Percentiles rank a stretch among this genome's conserved stretches.
Conservation (phyloP, 2,797 vertebrate species). For the Sebastes kiyomatsui region DNA sequence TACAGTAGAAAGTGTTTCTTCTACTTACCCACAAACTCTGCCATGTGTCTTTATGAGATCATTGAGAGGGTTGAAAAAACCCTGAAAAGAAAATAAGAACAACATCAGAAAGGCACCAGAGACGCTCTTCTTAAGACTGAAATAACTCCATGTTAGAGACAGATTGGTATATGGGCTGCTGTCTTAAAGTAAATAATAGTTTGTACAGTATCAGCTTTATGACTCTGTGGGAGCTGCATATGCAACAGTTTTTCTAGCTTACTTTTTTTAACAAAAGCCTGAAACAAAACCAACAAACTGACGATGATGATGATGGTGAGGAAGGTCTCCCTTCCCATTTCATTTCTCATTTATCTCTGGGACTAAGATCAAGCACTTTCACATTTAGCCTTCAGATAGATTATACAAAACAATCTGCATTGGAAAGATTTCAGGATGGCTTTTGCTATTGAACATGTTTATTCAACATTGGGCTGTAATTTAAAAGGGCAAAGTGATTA, state of each 20-base stretch:
- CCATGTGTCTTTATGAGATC: constrained; percentile 88
- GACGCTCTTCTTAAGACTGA: not conserved
- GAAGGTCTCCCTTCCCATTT: not conserved
- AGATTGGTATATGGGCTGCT: not conserved
- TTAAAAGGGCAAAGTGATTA: not conserved
- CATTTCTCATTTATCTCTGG: not conserved
- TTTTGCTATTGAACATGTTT: not conserved
- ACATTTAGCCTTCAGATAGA: not conserved
- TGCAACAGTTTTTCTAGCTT: not conserved
- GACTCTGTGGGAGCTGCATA: not conserved
- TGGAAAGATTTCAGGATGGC: not conserved
- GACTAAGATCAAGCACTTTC: not conserved
- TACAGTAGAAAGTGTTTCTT: not conserved
- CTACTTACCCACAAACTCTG: not conserved
- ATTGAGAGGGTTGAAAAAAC: constrained; percentile 80
- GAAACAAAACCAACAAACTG: not conserved
- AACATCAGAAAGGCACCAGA: not conserved
- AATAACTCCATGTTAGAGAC: not conserved
- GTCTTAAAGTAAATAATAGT: not conserved
- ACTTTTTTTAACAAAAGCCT: not conserved
- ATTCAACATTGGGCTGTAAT: not conserved
- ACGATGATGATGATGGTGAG: not conserved
- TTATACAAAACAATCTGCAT: not conserved
- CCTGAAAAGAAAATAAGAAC: constrained; percentile 63
- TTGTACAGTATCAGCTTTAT: not conserved